phyloP scores from a whole-genome alignment of 1,140 invertebrate species.

The Drosophila lini region DNA sequence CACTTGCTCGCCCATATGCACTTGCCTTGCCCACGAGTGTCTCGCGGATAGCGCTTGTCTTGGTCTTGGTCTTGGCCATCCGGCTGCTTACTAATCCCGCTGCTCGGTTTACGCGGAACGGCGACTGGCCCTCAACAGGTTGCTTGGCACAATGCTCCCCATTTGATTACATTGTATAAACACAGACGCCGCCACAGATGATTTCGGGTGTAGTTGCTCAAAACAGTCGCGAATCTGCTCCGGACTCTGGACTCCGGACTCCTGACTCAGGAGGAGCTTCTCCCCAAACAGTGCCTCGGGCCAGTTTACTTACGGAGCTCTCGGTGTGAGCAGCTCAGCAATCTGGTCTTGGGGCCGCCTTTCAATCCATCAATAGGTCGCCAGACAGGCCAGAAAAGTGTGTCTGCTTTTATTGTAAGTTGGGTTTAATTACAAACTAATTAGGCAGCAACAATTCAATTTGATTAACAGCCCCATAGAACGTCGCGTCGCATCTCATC shows the following conservation, averaged over 20 bases:
- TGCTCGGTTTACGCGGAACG: conserved; percentile 52
- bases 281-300: neutral
- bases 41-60: conserved; percentile 39
- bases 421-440: conserved; percentile 75
- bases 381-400: conserved; percentile 2
- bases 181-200: conserved; percentile 64
- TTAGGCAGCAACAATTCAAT: conserved; percentile 54
- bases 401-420: conserved; percentile 47
- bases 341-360: neutral
- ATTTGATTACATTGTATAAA: conserved; percentile 74
- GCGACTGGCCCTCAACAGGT: conserved; percentile 65
- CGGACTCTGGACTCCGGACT: neutral
- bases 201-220: conserved; percentile 29
- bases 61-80: conserved; percentile 13
- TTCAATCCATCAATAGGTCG: conserved; percentile 17
- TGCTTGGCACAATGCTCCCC: conserved; percentile 46
- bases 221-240: conserved; percentile 56
- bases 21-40: conserved; percentile 8
- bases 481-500: conserved; percentile 9
- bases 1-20: conserved; percentile 2
- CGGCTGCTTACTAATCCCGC: conserved; percentile 16
- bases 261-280: neutral
- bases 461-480: conserved; percentile 57
- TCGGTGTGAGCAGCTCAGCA: neutral
- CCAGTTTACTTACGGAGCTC: conserved; percentile 17